Conservation (phyloP, 2,888 invertebrate genomes). For the Rhimphoctona megacephalus region DNA sequence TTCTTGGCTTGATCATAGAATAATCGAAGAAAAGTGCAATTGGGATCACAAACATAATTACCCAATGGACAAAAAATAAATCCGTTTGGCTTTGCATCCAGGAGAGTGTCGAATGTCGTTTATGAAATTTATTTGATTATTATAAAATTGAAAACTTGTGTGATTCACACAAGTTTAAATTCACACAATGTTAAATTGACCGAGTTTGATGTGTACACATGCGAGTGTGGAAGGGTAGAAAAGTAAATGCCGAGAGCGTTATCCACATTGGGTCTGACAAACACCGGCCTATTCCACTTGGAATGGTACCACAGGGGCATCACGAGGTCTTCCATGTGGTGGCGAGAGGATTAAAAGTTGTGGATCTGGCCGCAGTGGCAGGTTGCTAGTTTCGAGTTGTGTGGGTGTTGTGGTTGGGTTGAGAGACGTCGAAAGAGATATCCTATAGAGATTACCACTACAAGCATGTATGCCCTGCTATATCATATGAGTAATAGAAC, state of each 20-base stretch:
- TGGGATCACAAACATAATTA: background rate
- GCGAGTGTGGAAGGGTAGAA: background rate
- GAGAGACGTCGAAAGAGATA: constrained; percentile 47
- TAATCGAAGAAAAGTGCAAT: background rate
- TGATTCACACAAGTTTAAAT: background rate
- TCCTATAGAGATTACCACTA: constrained; percentile 43
- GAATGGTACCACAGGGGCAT: constrained; percentile 29
- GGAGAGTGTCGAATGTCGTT: background rate
- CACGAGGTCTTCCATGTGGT: constrained; percentile 38
- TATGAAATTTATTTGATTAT: background rate
- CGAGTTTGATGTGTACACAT: background rate
- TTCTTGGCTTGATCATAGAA: background rate
- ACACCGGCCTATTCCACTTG: constrained; percentile 50
- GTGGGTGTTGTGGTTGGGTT: constrained; percentile 43
- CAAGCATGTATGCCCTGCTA: background rate
- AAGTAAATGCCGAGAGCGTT: constrained; percentile 38
- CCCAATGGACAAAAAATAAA: background rate
- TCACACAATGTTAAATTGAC: background rate
- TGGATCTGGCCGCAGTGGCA: constrained; percentile 41
- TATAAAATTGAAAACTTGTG: background rate
- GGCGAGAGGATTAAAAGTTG: constrained; percentile 64
- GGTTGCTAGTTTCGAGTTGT: constrained; percentile 47
- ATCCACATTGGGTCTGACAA: constrained; percentile 44
- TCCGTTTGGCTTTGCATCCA: background rate
- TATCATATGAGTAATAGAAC: constrained; percentile 43